These are phyloP conservation scores for Maniola hyperantus DNA, from an alignment of 2,888 invertebrate genomes.

Conservation along the genomic window DNA sequence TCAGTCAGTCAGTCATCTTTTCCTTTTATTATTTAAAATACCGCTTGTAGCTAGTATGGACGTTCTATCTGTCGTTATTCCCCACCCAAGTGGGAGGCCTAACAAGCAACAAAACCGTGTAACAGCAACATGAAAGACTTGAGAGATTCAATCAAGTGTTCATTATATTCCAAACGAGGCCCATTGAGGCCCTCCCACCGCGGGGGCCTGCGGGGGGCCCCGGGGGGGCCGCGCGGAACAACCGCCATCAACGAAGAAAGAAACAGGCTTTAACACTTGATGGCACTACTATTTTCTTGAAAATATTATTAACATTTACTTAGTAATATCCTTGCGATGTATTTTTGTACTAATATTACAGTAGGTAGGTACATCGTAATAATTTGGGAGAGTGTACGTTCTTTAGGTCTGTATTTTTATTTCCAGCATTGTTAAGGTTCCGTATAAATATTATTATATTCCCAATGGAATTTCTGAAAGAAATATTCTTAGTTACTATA, in stretches of 20 bases:
- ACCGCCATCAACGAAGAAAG: slow-evolving; percentile 1
- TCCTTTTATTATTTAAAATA: too few species aligned
- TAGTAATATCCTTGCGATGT: neutral
- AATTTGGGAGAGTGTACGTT: neutral
- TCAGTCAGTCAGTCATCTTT: too few species aligned
- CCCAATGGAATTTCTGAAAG: too few species aligned
- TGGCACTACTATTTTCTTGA: slow-evolving; percentile 2
- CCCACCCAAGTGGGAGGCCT: neutral
- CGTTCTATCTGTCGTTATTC: neutral
- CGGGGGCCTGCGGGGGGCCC: slow-evolving; percentile 35
- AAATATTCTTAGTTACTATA: too few species aligned
- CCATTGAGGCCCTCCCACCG: slow-evolving; percentile 50
- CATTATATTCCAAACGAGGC: slow-evolving; percentile 42
- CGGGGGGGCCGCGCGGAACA: neutral
- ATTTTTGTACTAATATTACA: neutral
- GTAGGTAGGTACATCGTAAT: neutral
- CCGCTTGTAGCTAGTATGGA: too few species aligned
- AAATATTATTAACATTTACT: neutral
- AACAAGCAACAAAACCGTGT: slow-evolving; percentile 43
- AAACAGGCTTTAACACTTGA: slow-evolving; percentile 6
- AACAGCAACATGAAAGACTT: slow-evolving; percentile 49
- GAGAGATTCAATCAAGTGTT: slow-evolving; percentile 49
- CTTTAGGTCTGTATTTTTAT: too few species aligned
- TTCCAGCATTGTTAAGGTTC: too few species aligned
- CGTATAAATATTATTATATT: too few species aligned